Evolutionary conservation across 2,113 vertebrate genomes (phyloP), one percentile per base, ranked within the genome.

Genomic region (Scatophagus argus): DNA sequence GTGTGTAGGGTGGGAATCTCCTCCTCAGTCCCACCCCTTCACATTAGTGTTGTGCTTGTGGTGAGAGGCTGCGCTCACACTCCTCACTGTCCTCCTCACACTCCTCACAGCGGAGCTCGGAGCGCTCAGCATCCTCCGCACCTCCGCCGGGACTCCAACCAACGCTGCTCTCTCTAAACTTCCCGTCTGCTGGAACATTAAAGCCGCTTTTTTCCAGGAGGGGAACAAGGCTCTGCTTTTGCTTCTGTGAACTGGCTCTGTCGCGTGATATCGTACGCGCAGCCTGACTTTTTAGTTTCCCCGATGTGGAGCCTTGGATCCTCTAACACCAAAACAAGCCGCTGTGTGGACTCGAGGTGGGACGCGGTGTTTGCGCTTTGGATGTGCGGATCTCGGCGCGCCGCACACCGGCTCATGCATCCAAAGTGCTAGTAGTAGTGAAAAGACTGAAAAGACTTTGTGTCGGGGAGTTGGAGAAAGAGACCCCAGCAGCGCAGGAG

Each of bases 231-330:
- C n/a, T n/a, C n/a, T n/a, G n/a, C n/a, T 61, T 38, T 31, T 41
- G 21, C 38, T 23, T 54, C 9, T 9, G 6, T 8, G 19, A 58
- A 3, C 43, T 56, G 68, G 63, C 61, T 44, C 44, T 60, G 49
- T 34, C 25, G 72, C 74, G 76, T 6, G 56, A 23, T 19, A 4
- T 11, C 1, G 5, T 17, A 64, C 43, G 41, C 61, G 62, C 70
- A 66, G 71, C 32, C 36, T 11, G 43, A 74, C 54, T 65, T 67
- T 64, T 12, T n/a, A n/a, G n/a, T n/a, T n/a, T 67, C n/a, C 88
- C 89, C 66, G 83, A 94, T 94, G 94, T 93, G 91, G 92, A 91
- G 67, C 58, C 21, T 73, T 54, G 80, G 34, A 36, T 67, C 77
- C 66, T 41, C 0, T 62, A n/a, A 47, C 1, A 73, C 7, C 32